These are phyloP conservation scores for Labroides dimidiatus DNA, from an alignment of 2,797 vertebrate species.

Conservation along the genomic window DNA sequence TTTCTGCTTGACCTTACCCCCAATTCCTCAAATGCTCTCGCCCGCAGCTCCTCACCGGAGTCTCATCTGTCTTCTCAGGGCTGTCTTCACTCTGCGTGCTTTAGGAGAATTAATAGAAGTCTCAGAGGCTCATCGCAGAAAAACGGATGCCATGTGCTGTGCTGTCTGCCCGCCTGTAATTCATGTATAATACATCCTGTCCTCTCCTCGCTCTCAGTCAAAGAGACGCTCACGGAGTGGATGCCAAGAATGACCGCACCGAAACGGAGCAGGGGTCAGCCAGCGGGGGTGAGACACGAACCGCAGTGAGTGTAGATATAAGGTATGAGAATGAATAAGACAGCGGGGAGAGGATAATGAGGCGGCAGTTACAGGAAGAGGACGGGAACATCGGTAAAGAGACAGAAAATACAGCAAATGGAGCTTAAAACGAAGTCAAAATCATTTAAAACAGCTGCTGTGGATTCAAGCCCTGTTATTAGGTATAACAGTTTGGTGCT, in stretches of 20 bases:
- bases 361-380: neutral
- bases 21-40: conserved; percentile 47
- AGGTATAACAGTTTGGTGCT: neutral
- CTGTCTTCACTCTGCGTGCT: conserved; percentile 61
- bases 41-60: conserved; percentile 26
- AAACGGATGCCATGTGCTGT: conserved; percentile 67
- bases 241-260: conserved; percentile 65
- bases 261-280: conserved; percentile 40
- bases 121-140: conserved; percentile 65
- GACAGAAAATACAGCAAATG: neutral
- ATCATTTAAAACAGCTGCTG: neutral
- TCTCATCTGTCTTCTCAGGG: conserved; percentile 52
- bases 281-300: conserved; percentile 8
- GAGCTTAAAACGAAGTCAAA: neutral
- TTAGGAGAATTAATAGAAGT: conserved; percentile 72
- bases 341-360: conserved; percentile 10
- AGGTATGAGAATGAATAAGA: conserved; percentile 10
- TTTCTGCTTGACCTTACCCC: conserved; percentile 28
- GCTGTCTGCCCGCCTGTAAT: conserved; percentile 70
- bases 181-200: conserved; percentile 78
- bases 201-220: conserved; percentile 50
- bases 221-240: conserved; percentile 57
- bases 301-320: conserved; percentile 1
- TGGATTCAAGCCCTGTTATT: neutral
- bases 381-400: neutral